phyloP scores from a whole-genome alignment of 2,888 invertebrate species.

The Zygothrica quintamaculata region DNA sequence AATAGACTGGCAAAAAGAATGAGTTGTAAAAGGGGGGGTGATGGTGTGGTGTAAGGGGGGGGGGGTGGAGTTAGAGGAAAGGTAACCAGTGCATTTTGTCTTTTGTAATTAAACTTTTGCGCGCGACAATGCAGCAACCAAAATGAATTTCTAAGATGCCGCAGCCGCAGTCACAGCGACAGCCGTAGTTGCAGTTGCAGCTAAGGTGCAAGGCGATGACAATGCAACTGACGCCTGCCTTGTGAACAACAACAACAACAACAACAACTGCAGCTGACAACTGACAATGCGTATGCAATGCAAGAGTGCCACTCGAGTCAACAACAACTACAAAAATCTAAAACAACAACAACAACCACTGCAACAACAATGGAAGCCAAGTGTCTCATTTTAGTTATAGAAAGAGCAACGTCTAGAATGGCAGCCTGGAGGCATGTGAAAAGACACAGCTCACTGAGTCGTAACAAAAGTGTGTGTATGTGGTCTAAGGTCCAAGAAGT shows the following conservation, averaged over 20 bases:
- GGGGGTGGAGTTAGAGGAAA: neutral
- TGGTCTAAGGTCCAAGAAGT: constrained; percentile 50
- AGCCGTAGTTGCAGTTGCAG: neutral
- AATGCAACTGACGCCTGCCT: constrained; percentile 52
- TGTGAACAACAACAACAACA: constrained; percentile 26
- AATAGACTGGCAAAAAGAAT: too few species aligned
- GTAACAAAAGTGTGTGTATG: constrained; percentile 78
- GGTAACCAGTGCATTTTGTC: constrained; percentile 58
- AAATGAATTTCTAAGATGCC: constrained; percentile 56
- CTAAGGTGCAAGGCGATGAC: constrained; percentile 60
- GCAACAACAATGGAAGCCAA: constrained; percentile 49
- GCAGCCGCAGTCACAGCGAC: constrained; percentile 1
- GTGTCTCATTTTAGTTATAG: constrained; percentile 71
- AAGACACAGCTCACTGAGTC: constrained; percentile 73
- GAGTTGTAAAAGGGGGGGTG: too few species aligned
- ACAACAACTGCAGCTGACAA: constrained; percentile 25
- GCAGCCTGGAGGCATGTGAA: constrained; percentile 44
- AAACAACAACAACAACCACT: constrained; percentile 11
- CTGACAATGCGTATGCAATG: constrained; percentile 36
- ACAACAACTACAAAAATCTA: constrained; percentile 43
- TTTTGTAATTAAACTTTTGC: constrained; percentile 78
- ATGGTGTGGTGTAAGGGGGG: too few species aligned
- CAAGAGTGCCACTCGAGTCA: constrained; percentile 66
- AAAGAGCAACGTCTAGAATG: constrained; percentile 43
- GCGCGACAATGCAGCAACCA: constrained; percentile 57